Conservation (phyloP, 1,140 invertebrate species). For the Neodiprion lecontei region DNA sequence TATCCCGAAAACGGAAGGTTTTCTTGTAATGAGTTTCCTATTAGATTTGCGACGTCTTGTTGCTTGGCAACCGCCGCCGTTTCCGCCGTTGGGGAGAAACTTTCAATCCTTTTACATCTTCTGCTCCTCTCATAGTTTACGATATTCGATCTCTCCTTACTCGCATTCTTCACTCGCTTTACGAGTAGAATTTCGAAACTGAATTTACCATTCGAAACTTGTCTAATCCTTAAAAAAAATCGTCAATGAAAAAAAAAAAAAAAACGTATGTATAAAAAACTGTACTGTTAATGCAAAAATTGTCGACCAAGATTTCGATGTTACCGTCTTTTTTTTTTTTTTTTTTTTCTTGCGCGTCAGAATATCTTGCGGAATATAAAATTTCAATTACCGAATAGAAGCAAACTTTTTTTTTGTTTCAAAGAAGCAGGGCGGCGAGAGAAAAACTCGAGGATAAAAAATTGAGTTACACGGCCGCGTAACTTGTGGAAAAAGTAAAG, state of each 20-base stretch:
- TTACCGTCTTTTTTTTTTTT: too few relatives aligned
- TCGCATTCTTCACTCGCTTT: background rate
- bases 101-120: constrained; percentile 40
- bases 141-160: background rate
- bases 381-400: too few relatives aligned
- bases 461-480: too few relatives aligned
- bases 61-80: constrained; percentile 42
- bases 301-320: too few relatives aligned
- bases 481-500: too few relatives aligned
- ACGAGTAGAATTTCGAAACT: background rate
- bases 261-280: background rate
- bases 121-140: background rate
- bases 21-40: constrained; percentile 59
- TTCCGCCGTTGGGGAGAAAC: constrained; percentile 28
- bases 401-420: too few relatives aligned
- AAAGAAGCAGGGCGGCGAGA: too few relatives aligned
- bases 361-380: too few relatives aligned
- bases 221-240: background rate
- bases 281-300: background rate
- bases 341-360: too few relatives aligned
- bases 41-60: constrained; percentile 54
- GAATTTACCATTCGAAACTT: background rate
- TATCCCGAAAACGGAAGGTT: constrained; percentile 51
- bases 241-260: background rate
- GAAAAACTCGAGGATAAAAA: too few relatives aligned